A percentile compares a stretch with the other conserved stretches of the same genome.
Conservation (phyloP, 2,113 vertebrate species). For the Telmatochromis sp. region DNA sequence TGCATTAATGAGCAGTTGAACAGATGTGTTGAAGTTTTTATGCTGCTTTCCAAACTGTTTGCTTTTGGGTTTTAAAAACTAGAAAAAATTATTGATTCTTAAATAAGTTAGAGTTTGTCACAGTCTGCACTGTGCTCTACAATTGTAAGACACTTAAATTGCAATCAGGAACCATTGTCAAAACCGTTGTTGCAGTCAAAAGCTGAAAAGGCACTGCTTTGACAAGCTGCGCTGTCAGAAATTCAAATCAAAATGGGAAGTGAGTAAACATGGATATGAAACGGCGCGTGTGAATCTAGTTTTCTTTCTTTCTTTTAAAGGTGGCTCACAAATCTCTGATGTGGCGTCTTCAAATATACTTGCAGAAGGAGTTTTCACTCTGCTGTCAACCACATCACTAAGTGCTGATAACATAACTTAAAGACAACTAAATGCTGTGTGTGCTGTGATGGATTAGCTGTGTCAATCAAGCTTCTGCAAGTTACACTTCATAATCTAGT, state of each 20-base stretch:
- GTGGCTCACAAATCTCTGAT: neutral
- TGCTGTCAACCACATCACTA: neutral
- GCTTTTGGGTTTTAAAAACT: neutral
- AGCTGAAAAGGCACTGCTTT: neutral
- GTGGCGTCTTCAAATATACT: neutral
- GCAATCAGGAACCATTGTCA: neutral
- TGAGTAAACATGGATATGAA: slow-evolving; percentile 16
- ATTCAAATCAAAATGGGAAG: slow-evolving; percentile 15
- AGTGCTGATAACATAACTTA: neutral
- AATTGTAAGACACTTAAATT: neutral
- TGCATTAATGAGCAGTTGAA: neutral
- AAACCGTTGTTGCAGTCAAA: neutral
- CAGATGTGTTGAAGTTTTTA: neutral
- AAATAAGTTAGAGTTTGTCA: neutral
- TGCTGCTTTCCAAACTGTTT: neutral
- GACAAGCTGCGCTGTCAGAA: slow-evolving; percentile 5
- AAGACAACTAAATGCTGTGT: neutral
- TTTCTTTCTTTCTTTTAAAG: neutral
- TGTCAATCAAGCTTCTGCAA: neutral
- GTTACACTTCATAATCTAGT: neutral
- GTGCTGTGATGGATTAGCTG: neutral
- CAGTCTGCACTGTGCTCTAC: neutral
- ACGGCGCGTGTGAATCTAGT: neutral
- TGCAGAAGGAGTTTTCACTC: neutral
- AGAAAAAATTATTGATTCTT: neutral